phyloP scores from a whole-genome alignment of 2,888 invertebrate genomes.

The Exephanes ischioxanthus region DNA sequence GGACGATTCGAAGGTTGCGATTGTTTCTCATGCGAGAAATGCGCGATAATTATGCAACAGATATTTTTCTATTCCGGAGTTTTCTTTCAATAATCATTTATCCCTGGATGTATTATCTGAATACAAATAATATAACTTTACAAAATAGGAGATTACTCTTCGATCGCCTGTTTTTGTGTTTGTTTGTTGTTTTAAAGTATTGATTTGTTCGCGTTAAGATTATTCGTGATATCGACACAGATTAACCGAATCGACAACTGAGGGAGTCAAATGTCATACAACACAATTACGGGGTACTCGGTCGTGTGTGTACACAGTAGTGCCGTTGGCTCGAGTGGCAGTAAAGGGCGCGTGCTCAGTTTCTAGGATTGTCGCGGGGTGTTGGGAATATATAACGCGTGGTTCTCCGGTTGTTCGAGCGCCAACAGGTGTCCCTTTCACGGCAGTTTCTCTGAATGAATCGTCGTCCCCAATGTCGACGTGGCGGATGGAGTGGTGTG shows the following conservation, averaged over 20 bases:
- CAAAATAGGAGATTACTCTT: neutral
- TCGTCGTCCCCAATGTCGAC: slow-evolving; percentile 80
- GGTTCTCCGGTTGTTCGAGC: slow-evolving; percentile 69
- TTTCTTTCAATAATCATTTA: neutral
- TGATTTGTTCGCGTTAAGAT: neutral
- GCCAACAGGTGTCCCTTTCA: slow-evolving; percentile 85
- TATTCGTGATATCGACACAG: neutral
- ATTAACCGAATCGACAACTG: neutral
- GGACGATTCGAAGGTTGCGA: neutral
- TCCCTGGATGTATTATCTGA: neutral
- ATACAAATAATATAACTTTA: neutral
- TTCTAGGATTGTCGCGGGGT: slow-evolving; percentile 83
- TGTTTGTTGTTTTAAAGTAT: neutral
- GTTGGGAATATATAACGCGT: slow-evolving; percentile 58
- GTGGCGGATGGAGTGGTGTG: slow-evolving; percentile 63
- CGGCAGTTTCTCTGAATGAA: slow-evolving; percentile 85
- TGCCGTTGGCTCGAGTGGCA: slow-evolving; percentile 59
- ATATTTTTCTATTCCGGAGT: neutral
- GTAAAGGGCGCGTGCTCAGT: slow-evolving; percentile 76
- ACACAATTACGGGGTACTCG: slow-evolving; percentile 37
- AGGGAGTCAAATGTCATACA: slow-evolving; percentile 53
- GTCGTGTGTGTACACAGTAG: slow-evolving; percentile 36
- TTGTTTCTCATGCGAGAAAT: neutral
- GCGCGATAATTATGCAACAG: neutral
- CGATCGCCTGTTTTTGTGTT: neutral